phyloP scores from a whole-genome alignment of 2,888 invertebrate species.

The Tenthredo amoena region DNA sequence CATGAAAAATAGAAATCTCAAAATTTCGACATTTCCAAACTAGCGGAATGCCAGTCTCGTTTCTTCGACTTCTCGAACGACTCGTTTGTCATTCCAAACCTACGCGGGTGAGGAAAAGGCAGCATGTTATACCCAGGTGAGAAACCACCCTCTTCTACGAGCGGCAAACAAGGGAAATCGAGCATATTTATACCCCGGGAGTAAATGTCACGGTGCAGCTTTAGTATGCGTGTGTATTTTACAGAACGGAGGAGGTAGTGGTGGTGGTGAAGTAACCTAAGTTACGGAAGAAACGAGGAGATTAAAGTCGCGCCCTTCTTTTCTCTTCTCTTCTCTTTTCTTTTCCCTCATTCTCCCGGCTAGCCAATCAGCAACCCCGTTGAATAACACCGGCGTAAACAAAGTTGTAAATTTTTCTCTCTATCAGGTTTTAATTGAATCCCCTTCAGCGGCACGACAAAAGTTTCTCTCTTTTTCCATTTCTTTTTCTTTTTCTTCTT shows the following conservation, averaged over 20 bases:
- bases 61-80: too few species aligned
- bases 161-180: not conserved
- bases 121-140: not conserved
- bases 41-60: too few species aligned
- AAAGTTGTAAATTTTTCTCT: constrained; percentile 70
- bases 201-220: not conserved
- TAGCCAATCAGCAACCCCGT: constrained; percentile 61
- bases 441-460: constrained; percentile 34
- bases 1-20: too few species aligned
- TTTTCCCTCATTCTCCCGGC: constrained; percentile 47
- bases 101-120: not conserved
- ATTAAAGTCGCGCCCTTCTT: constrained; percentile 34
- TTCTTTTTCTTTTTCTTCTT: not conserved
- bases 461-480: not conserved
- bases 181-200: not conserved
- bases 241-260: not conserved
- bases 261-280: constrained; percentile 8
- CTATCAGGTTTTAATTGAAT: constrained; percentile 66
- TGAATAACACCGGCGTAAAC: constrained; percentile 68
- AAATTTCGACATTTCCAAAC: too few species aligned
- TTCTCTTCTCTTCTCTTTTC: not conserved
- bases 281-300: constrained; percentile 12
- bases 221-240: not conserved
- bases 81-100: too few species aligned
- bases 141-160: not conserved